Evolutionary conservation across 2,888 invertebrate genomes (phyloP).

Genomic region (Drosophila formosana): DNA sequence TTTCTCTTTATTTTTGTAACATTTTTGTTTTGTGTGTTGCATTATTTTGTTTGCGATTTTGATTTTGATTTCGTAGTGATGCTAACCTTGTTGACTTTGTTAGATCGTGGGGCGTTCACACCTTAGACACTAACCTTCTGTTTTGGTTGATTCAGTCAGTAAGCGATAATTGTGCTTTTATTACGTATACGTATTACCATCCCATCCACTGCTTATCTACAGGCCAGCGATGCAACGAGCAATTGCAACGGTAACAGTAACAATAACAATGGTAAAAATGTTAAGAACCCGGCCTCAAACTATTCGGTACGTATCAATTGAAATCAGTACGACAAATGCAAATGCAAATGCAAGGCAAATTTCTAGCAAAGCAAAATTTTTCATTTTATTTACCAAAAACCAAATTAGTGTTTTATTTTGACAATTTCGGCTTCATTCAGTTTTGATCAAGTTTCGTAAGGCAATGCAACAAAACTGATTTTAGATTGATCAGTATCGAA

Average conservation of each 20-base stretch:
- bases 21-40: slow-evolving; percentile 3
- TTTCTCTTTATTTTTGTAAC: neutral
- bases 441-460: slow-evolving; percentile 28
- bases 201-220: slow-evolving; percentile 85
- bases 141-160: slow-evolving; percentile 54
- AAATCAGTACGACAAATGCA: slow-evolving; percentile 82
- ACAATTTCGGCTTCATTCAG: slow-evolving; percentile 62
- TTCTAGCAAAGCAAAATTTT: slow-evolving; percentile 26
- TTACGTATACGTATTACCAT: slow-evolving; percentile 77
- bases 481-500: slow-evolving; percentile 86
- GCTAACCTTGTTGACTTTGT: slow-evolving; percentile 24
- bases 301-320: slow-evolving; percentile 86
- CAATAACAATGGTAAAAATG: slow-evolving; percentile 84
- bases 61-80: slow-evolving; percentile 19
- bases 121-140: slow-evolving; percentile 52
- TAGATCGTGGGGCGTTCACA: slow-evolving; percentile 4
- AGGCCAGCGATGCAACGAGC: slow-evolving; percentile 85
- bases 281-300: slow-evolving; percentile 85
- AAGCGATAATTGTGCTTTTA: slow-evolving; percentile 57
- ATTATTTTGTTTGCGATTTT: neutral
- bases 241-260: slow-evolving; percentile 80
- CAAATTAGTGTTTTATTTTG: slow-evolving; percentile 31
- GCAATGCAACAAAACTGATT: slow-evolving; percentile 82
- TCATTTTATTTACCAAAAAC: slow-evolving; percentile 9
- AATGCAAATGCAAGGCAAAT: slow-evolving; percentile 22